Percentiles rank a stretch among this genome's conserved stretches.
phyloP scores from a whole-genome alignment of 2,888 invertebrate species.

The Morinoia aosen region DNA sequence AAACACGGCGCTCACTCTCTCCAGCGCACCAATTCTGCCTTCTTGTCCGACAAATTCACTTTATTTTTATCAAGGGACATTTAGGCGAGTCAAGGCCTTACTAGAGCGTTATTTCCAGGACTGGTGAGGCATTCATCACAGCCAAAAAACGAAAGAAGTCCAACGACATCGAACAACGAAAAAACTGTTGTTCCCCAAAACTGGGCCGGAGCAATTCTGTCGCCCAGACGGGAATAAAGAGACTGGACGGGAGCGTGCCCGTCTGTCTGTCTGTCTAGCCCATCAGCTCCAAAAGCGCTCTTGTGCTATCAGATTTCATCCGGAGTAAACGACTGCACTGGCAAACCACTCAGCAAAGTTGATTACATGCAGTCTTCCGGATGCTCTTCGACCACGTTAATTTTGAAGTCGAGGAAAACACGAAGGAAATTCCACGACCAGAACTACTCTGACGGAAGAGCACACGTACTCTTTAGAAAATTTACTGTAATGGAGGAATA shows the following conservation, averaged over 20 bases:
- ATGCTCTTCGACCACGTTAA: not conserved
- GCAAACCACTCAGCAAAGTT: conserved; percentile 45
- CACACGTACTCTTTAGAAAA: not conserved
- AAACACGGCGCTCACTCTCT: not conserved
- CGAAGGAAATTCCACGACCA: not conserved
- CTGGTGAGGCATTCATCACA: conserved; percentile 43
- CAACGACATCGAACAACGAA: not conserved
- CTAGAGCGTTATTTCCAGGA: not conserved
- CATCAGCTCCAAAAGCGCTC: conserved; percentile 2
- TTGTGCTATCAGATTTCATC: conserved; percentile 41
- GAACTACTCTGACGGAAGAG: not conserved
- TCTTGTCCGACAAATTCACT: not conserved
- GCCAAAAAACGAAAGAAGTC: not conserved
- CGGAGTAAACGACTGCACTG: conserved; percentile 12
- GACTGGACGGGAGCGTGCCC: not conserved
- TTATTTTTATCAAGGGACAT: conserved; percentile 28
- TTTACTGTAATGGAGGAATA: not conserved
- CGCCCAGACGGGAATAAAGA: conserved; percentile 43
- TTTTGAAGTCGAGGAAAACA: conserved; percentile 3
- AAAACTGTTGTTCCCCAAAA: not conserved
- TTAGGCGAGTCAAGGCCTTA: not conserved
- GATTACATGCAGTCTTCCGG: conserved; percentile 21
- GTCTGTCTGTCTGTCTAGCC: conserved; percentile 19
- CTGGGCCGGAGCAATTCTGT: not conserved
- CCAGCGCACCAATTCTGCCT: conserved; percentile 23